Evolutionary conservation across 2,113 vertebrate species (phyloP), one percentile per base, ranked within the genome.

Genomic region (Ammospiza nelsoni): DNA sequence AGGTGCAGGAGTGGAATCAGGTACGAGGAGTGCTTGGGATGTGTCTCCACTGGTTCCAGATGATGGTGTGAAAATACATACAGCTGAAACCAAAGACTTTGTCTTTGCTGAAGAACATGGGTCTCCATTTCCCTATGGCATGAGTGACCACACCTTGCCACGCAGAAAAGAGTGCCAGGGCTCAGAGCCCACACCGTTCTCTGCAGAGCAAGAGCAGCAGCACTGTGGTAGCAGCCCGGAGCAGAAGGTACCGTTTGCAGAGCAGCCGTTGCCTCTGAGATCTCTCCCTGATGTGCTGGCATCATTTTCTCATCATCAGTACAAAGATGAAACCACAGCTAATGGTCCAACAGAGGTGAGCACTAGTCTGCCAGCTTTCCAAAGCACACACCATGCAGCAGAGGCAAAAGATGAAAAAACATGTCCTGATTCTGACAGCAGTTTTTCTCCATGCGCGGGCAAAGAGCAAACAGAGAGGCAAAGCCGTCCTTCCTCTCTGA

Each of bases 261-360:
- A 97, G 24, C 97, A 97, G 81, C 72, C 92, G 1, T 73, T 81
- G 46, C 63, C 84, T 33, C 17, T 76, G 89, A 63, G 96, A 27
- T 65, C 71, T 15, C 91, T 98, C 33, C 97, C 98, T 25, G 97
- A 98, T 89, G 96, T 97, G 39, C 62, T 98, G 20, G 94, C 97
- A 29, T 97, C 97, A 43, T 98, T 98, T 88, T 86, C 97, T 91
- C 82, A 95, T 15, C 92, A 78, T 23, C 85, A 96, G 24, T 97
- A 95, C 9, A 86, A 97, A 74, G 81, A 80, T 14, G 86, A 92
- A 39, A 98, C 98, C 28, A 94, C 98, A 72, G 92, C 98, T 86
- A 99, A 99, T 21, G 98, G 98, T 39, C 98, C 98, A 29, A 98
- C 98, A 35, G 99, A 99, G 94, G 98, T 98, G 92, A 98, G 97